These are phyloP conservation scores for Staurois parvus DNA, from an alignment of 2,797 vertebrate genomes.

Conservation along the genomic window DNA sequence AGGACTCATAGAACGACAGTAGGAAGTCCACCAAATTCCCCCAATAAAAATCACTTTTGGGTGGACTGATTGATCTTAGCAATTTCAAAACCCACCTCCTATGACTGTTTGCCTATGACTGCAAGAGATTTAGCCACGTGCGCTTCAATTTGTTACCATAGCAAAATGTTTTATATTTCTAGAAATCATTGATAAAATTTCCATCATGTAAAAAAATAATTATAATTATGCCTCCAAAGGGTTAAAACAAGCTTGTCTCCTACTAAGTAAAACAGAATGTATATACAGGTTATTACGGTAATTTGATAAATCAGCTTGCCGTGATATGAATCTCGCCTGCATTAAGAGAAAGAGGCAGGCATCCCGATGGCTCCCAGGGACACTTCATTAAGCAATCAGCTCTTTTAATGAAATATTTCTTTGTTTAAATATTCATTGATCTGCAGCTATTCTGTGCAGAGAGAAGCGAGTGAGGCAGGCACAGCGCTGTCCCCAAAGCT, in stretches of 20 bases:
- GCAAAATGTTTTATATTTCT: neutral
- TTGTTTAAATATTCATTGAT: slow-evolving; percentile 81
- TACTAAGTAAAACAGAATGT: slow-evolving; percentile 58
- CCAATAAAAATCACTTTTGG: too few relatives aligned
- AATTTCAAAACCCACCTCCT: too few relatives aligned
- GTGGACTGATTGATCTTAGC: too few relatives aligned
- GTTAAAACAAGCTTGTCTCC: slow-evolving; percentile 8
- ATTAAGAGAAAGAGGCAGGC: slow-evolving; percentile 67
- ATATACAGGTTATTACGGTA: slow-evolving; percentile 77
- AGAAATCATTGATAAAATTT: neutral
- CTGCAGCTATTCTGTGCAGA: slow-evolving; percentile 63
- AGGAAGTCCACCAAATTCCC: neutral
- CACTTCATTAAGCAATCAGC: slow-evolving; percentile 82
- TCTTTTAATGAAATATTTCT: slow-evolving; percentile 81
- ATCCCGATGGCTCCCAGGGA: slow-evolving; percentile 76
- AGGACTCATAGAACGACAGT: too few relatives aligned
- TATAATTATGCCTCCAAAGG: neutral
- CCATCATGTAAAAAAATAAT: neutral
- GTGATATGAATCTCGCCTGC: slow-evolving; percentile 73
- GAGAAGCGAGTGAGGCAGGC: slow-evolving; percentile 48
- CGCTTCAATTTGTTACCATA: neutral
- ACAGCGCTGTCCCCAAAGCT: slow-evolving; percentile 64
- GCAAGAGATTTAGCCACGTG: too few relatives aligned
- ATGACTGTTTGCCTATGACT: too few relatives aligned
- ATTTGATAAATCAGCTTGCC: slow-evolving; percentile 72